phyloP scores from a whole-genome alignment of 2,888 invertebrate species.

The Slavum lentiscoides region DNA sequence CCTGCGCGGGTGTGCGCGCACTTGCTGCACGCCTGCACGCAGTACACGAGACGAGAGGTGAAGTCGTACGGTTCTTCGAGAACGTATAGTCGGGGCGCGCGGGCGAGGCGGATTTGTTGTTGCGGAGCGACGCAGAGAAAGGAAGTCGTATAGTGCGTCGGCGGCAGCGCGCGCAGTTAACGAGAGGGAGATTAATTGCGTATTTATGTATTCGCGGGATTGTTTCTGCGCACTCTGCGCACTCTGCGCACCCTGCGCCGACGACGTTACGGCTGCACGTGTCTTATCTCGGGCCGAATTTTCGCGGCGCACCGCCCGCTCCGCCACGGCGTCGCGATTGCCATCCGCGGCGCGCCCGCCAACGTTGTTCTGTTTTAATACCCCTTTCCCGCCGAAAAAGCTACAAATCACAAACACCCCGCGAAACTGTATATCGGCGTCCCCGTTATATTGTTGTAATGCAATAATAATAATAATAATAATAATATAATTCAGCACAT shows the following conservation, averaged over 20 bases:
- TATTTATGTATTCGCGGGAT: constrained; percentile 54
- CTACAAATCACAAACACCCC: constrained; percentile 52
- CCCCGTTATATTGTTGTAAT: background rate
- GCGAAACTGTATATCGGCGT: constrained; percentile 41
- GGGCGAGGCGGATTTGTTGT: too few relatives aligned
- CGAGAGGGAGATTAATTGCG: constrained; percentile 54
- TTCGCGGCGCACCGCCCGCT: too few relatives aligned
- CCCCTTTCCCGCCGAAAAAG: constrained; percentile 47
- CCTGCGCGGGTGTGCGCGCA: too few relatives aligned
- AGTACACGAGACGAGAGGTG: too few relatives aligned
- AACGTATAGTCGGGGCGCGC: background rate
- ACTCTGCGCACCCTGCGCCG: background rate
- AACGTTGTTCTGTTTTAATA: background rate
- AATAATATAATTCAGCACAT: too few relatives aligned
- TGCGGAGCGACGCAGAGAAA: background rate
- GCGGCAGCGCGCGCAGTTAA: constrained; percentile 15
- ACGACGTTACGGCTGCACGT: constrained; percentile 40
- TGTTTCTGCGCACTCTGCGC: constrained; percentile 28
- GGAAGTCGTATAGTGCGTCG: background rate
- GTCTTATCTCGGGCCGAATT: constrained; percentile 54
- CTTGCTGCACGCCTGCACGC: too few relatives aligned
- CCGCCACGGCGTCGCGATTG: too few relatives aligned
- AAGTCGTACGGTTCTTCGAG: too few relatives aligned
- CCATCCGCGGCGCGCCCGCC: background rate
- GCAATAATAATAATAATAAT: background rate